phyloP scores from a whole-genome alignment of 2,797 vertebrate species.

The Telmatherina bonti region DNA sequence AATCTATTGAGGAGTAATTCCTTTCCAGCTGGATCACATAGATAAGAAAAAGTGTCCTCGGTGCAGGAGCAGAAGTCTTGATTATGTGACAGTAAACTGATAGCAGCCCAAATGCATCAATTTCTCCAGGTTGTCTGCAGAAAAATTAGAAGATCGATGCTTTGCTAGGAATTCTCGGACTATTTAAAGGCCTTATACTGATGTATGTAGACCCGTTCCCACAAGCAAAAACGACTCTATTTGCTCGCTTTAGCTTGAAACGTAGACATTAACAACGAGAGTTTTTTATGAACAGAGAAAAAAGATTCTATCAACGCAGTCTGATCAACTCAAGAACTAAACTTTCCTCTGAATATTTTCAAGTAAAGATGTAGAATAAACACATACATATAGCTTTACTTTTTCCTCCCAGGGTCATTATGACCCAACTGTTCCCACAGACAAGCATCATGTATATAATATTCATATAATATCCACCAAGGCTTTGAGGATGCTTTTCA shows the following conservation, averaged over 20 bases:
- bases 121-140: conserved; percentile 4
- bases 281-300: not conserved
- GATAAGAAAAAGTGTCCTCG: conserved; percentile 61
- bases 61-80: conserved; percentile 29
- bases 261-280: not conserved
- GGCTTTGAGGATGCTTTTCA: not conserved
- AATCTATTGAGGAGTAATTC: conserved; percentile 58
- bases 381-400: not conserved
- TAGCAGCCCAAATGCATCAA: conserved; percentile 3
- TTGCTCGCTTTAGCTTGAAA: not conserved
- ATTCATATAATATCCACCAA: conserved; percentile 49
- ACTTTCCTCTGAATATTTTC: not conserved
- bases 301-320: not conserved
- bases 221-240: not conserved
- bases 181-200: not conserved
- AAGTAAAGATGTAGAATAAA: not conserved
- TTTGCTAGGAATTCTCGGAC: conserved; percentile 11
- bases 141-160: conserved; percentile 26
- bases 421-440: not conserved
- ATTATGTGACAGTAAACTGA: conserved; percentile 24
- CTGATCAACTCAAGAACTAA: not conserved
- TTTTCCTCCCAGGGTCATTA: not conserved
- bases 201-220: not conserved
- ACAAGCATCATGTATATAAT: conserved; percentile 31
- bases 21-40: conserved; percentile 73